These are phyloP conservation scores for Bruchidius siliquastri DNA, from an alignment of 2,888 invertebrate species.

Conservation along the genomic window DNA sequence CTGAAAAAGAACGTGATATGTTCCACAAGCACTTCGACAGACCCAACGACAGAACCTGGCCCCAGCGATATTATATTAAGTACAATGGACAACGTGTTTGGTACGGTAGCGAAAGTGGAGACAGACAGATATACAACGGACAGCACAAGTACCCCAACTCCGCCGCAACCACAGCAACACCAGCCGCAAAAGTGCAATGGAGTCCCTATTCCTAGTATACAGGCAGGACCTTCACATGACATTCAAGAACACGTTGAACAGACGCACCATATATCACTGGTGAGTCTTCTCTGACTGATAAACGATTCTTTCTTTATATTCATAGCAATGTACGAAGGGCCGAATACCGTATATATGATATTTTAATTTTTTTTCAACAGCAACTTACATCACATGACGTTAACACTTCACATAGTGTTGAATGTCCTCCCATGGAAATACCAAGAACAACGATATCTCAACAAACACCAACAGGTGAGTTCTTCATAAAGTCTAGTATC, in stretches of 20 bases:
- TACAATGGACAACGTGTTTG: conserved; percentile 43
- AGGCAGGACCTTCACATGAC: conserved; percentile 51
- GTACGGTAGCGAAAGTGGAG: conserved; percentile 37
- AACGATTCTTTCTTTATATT: too few relatives aligned
- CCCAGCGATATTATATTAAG: conserved; percentile 47
- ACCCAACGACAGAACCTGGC: conserved; percentile 51
- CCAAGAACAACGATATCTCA: conserved; percentile 39
- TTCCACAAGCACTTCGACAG: conserved; percentile 56
- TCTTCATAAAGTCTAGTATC: background rate
- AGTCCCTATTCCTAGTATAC: conserved; percentile 31
- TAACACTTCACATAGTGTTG: conserved; percentile 35
- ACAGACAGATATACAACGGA: conserved; percentile 37
- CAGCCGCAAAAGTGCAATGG: conserved; percentile 16
- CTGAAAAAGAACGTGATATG: conserved; percentile 50
- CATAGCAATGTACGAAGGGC: too few relatives aligned
- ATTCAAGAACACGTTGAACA: conserved; percentile 48
- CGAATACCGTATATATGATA: too few relatives aligned
- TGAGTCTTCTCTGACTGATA: conserved; percentile 28
- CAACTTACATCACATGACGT: conserved; percentile 33
- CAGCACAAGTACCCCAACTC: background rate
- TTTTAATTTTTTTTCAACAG: conserved; percentile 4
- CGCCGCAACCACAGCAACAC: conserved; percentile 29
- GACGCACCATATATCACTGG: conserved; percentile 43
- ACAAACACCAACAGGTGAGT: conserved; percentile 30
- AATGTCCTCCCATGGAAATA: conserved; percentile 37